Evolutionary conservation across 2,113 vertebrate species (phyloP), one percentile per base, ranked within the genome.

Genomic region (Microcebus lehilahytsara): DNA sequence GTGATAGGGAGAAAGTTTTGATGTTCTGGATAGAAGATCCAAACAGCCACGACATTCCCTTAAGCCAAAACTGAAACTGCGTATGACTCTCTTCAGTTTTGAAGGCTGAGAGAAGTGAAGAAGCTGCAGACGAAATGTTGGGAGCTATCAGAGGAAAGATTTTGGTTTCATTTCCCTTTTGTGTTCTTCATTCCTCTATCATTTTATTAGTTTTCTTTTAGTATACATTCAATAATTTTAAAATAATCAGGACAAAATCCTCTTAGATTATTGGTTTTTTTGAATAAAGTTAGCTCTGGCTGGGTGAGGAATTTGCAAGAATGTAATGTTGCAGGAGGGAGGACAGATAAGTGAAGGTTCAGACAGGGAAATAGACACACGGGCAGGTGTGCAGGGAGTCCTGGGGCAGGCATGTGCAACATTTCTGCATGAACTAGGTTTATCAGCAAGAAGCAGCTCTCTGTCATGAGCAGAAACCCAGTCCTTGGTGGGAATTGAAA

Each of bases 381-480:
- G 0, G 9, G 10, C 51, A 5, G n/a, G 3, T 4, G n/a, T 4
- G 27, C 6, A 42, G 19, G n/a, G 56, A 32, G 7, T 27, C 32
- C 49, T 2, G 1, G 2, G 25, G 60, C 7, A 1, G 16, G 22
- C 3, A 2, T 0, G 6, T 1, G n/a, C 2, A 40, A 13, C 9
- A 1, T 11, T 27, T 13, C 20, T 16, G 9, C n/a, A 8, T 9
- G 1, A 2, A 1, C 6, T 1, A 25, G 2, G 12, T 3, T 62
- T 10, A 22, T 32, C 56, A 32, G 62, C 8, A 37, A 78, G 46
- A 37, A 78, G 53, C 0, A 19, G 6, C 42, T 77, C 27, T n/a
- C 56, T n/a, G 34, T 51, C 9, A 22, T 32, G 25, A 66, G 2
- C 19, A 30, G 62, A 62, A 14, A 40, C 20, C 20, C 19, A 4